Evolutionary conservation across 2,113 vertebrate species (phyloP).

Genomic region (Mola mola): DNA sequence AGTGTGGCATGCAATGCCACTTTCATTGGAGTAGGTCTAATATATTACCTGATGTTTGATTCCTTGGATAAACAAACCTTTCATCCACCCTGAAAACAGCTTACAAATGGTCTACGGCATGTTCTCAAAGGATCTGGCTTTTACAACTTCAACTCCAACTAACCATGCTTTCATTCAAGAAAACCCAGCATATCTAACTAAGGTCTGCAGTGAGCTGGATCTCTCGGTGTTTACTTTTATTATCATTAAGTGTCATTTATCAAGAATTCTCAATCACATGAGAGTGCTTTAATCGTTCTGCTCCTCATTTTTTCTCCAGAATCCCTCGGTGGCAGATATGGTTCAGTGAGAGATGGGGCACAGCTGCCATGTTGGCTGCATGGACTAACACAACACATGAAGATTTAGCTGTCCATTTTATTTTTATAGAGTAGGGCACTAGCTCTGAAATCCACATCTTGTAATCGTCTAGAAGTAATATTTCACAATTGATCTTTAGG

Average conservation of each 20-base stretch:
- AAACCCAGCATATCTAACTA: constrained; percentile 25
- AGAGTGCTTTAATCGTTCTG: constrained; percentile 55
- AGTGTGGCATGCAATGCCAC: constrained; percentile 38
- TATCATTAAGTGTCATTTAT: constrained; percentile 39
- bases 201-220: constrained; percentile 55
- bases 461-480: constrained; percentile 72
- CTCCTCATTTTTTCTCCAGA: constrained; percentile 48
- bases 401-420: constrained; percentile 65
- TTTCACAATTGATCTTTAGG: constrained; percentile 50
- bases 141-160: constrained; percentile 13
- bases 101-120: constrained; percentile 26
- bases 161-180: constrained; percentile 49
- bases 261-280: constrained; percentile 56
- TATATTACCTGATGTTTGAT: constrained; percentile 20
- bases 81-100: constrained; percentile 7
- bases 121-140: constrained; percentile 44
- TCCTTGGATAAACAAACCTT: constrained; percentile 32
- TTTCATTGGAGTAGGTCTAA: constrained; percentile 33
- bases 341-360: constrained; percentile 73
- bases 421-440: constrained; percentile 79
- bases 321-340: constrained; percentile 68
- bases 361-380: constrained; percentile 75
- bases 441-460: constrained; percentile 75
- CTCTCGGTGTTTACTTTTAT: too few relatives aligned
- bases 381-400: constrained; percentile 63